These are phyloP conservation scores for Folsomia manolachei DNA, from an alignment of 2,888 invertebrate genomes.

Conservation along the genomic window DNA sequence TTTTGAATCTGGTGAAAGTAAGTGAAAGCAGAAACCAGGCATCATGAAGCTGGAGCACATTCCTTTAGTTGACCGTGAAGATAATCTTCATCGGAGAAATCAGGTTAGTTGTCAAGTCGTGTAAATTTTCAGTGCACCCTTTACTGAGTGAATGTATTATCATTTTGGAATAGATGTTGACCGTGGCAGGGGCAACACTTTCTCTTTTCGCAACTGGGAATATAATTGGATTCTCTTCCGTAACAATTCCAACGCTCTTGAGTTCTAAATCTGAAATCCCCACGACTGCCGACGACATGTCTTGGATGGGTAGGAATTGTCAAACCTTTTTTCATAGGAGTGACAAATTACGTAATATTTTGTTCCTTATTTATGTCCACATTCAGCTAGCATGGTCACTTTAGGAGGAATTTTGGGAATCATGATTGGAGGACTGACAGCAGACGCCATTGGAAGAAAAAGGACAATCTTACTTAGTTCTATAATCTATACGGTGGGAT, in stretches of 20 bases:
- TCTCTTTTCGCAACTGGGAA: conserved; percentile 47
- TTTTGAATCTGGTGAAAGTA: too few relatives aligned
- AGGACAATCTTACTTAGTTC: conserved; percentile 47
- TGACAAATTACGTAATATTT: not conserved
- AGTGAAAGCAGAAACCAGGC: not conserved
- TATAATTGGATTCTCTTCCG: conserved; percentile 47
- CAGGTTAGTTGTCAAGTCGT: conserved; percentile 29
- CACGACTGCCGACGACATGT: conserved; percentile 38
- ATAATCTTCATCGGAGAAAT: conserved; percentile 42
- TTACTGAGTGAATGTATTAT: not conserved
- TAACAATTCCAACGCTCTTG: conserved; percentile 42
- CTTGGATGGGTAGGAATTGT: conserved; percentile 49
- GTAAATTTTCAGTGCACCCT: not conserved
- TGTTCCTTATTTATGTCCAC: too few relatives aligned
- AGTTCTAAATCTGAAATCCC: conserved; percentile 40
- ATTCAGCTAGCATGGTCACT: conserved; percentile 45
- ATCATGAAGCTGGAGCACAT: conserved; percentile 41
- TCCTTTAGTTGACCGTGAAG: conserved; percentile 45
- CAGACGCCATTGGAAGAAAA: conserved; percentile 47
- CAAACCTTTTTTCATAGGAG: not conserved
- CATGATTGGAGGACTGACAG: conserved; percentile 39
- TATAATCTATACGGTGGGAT: conserved; percentile 44
- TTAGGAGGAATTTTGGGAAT: conserved; percentile 47
- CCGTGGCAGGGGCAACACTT: conserved; percentile 46
- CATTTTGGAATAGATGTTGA: conserved; percentile 32